These are phyloP conservation scores for Phocoena phocoena DNA, from an alignment of 2,113 vertebrate genomes.

Conservation along the genomic window DNA sequence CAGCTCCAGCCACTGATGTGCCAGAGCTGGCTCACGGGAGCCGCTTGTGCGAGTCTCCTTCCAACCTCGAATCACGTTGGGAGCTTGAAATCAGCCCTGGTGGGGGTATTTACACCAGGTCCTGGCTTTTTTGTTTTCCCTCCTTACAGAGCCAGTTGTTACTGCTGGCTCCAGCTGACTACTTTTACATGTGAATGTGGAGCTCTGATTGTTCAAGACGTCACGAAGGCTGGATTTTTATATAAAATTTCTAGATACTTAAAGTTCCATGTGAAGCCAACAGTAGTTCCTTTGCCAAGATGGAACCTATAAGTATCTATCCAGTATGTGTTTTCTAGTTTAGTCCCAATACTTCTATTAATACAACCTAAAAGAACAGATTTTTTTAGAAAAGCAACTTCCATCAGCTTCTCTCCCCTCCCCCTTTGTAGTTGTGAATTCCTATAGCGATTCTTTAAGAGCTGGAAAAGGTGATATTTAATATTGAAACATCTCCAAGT, in stretches of 20 bases:
- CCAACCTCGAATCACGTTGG: neutral
- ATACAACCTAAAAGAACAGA: neutral
- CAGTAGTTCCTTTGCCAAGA: neutral
- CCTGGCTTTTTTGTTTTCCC: neutral
- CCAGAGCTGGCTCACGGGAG: neutral
- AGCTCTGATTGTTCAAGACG: neutral
- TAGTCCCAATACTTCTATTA: neutral
- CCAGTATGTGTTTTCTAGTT: neutral
- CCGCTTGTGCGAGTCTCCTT: accelerated
- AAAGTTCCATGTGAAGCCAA: neutral
- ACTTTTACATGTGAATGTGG: neutral
- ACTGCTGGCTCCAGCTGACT: neutral
- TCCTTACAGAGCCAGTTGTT: neutral
- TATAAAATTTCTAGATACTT: neutral
- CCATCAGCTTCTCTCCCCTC: neutral
- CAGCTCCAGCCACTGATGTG: accelerated
- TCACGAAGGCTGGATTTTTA: neutral
- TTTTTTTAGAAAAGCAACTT: neutral
- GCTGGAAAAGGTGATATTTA: neutral
- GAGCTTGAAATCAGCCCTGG: neutral
- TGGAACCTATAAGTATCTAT: neutral
- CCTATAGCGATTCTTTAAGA: neutral
- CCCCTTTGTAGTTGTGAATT: neutral
- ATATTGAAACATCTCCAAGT: neutral
- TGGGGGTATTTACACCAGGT: neutral